Evolutionary conservation across 2,888 invertebrate genomes (phyloP).

Genomic region (Stenichneumon culpator): DNA sequence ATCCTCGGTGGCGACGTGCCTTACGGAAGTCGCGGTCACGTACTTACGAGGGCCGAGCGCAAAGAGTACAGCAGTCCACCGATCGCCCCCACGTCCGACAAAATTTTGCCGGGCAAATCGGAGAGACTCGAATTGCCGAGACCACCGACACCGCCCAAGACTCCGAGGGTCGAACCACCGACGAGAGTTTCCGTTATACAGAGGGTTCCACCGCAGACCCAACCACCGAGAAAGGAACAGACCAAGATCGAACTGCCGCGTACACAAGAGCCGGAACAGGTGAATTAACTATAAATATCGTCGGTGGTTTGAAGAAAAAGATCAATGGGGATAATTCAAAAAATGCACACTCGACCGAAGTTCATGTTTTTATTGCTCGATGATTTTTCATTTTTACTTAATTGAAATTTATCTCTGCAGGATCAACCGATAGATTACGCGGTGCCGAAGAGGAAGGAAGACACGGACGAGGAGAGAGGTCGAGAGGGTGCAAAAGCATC

Average conservation of each 20-base stretch:
- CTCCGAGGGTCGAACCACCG: constrained; percentile 87
- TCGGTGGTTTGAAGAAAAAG: not conserved
- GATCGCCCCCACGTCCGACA: constrained; percentile 87
- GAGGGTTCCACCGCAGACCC: constrained; percentile 88
- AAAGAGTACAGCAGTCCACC: constrained; percentile 90
- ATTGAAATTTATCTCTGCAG: constrained; percentile 83
- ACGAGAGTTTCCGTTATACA: constrained; percentile 93
- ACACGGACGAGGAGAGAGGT: constrained; percentile 88
- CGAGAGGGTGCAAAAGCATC: constrained; percentile 86
- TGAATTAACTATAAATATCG: constrained; percentile 49
- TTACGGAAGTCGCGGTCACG: constrained; percentile 92
- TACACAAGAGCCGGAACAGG: constrained; percentile 85
- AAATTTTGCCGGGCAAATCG: constrained; percentile 87
- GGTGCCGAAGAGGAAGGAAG: constrained; percentile 92
- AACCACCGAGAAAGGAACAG: constrained; percentile 80
- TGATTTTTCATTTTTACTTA: not conserved
- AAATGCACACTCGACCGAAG: not conserved
- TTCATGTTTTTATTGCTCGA: not conserved
- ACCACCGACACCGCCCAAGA: constrained; percentile 88
- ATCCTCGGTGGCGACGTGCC: constrained; percentile 93
- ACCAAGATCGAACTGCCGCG: constrained; percentile 82
- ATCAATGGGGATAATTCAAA: not conserved
- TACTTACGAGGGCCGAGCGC: constrained; percentile 93
- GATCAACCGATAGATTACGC: constrained; percentile 96
- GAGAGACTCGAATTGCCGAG: constrained; percentile 82